These are phyloP conservation scores for Leuciscus waleckii DNA, from an alignment of 2,797 vertebrate genomes.

Conservation along the genomic window DNA sequence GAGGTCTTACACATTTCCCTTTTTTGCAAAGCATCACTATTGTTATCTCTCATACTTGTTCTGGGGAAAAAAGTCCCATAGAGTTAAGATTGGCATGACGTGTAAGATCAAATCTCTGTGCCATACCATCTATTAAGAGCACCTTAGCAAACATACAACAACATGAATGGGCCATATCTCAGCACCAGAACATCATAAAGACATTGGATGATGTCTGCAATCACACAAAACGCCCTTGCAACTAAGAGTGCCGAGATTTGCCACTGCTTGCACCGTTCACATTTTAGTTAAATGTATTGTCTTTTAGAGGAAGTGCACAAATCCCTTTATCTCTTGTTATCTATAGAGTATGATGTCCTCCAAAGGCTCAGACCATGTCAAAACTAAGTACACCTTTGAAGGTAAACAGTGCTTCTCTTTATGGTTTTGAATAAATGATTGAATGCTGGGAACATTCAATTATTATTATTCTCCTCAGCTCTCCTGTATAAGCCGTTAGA, in stretches of 20 bases:
- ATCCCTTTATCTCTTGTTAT: background rate
- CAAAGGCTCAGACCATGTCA: conserved; percentile 68
- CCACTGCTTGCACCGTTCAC: background rate
- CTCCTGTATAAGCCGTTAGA: conserved; percentile 82
- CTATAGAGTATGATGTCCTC: conserved; percentile 77
- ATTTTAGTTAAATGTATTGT: background rate
- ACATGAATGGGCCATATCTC: background rate
- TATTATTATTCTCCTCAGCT: conserved; percentile 65
- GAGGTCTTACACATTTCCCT: conserved; percentile 67
- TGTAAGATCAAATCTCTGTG: background rate
- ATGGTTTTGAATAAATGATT: background rate
- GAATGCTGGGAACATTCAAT: background rate
- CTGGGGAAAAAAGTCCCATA: background rate
- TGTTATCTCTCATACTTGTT: background rate
- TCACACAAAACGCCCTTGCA: background rate
- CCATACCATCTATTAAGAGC: background rate
- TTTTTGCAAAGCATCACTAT: background rate
- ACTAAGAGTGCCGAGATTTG: background rate
- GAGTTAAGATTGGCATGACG: background rate
- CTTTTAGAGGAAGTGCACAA: background rate
- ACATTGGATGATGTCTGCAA: background rate
- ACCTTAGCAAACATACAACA: background rate
- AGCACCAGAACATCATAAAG: too few species aligned
- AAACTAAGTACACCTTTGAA: conserved; percentile 76
- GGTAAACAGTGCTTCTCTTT: conserved; percentile 62